Evolutionary conservation across 2,797 vertebrate species (phyloP).

Genomic region (Vultur gryphus): DNA sequence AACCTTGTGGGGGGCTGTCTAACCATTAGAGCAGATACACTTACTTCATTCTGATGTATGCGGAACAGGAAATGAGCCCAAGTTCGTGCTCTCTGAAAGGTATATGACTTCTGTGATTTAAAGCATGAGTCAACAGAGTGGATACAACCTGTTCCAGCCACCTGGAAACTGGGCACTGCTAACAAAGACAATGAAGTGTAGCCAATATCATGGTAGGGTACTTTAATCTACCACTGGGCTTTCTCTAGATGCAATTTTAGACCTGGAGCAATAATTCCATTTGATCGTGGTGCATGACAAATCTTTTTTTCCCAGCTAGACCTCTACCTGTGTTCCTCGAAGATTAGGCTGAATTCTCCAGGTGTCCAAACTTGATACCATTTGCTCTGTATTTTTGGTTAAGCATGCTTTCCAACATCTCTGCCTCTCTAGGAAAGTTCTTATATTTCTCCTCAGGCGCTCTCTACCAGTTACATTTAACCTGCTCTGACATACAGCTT

Average conservation of each 20-base stretch:
- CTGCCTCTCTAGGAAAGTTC: not conserved
- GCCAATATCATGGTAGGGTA: not conserved
- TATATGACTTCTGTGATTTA: not conserved
- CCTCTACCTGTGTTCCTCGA: rapidly evolving
- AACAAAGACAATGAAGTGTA: not conserved
- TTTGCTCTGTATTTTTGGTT: not conserved
- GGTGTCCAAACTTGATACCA: not conserved
- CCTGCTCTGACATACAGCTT: not conserved
- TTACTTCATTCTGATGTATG: not conserved
- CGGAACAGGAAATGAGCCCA: not conserved
- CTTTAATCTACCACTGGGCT: not conserved
- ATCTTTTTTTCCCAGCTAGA: not conserved
- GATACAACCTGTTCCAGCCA: not conserved
- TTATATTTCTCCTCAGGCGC: not conserved
- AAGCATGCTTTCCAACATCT: not conserved
- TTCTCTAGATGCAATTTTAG: not conserved
- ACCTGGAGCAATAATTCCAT: not conserved
- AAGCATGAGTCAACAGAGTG: not conserved
- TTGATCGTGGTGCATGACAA: not conserved
- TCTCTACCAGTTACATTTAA: not conserved
- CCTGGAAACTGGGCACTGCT: not conserved
- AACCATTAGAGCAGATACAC: not conserved
- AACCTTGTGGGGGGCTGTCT: not conserved
- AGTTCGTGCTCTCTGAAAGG: not conserved
- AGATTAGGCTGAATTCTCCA: not conserved